Conservation (phyloP, 2,797 vertebrate species). For the Pempheris klunzingeri region DNA sequence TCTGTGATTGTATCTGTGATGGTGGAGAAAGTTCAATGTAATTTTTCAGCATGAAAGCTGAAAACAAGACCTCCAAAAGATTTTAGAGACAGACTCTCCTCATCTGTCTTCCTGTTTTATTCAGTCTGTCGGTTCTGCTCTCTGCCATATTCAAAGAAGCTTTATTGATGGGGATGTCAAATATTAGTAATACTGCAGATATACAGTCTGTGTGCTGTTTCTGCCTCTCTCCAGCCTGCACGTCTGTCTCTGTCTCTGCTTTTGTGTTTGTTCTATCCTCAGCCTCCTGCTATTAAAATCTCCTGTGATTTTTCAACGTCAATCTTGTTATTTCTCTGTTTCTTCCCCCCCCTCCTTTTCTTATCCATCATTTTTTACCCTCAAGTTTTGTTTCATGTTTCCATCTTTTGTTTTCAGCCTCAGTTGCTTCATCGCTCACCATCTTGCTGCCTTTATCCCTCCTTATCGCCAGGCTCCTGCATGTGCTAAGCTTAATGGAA, state of each 20-base stretch:
- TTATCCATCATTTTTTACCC: background rate
- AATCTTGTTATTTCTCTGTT: slow-evolving; percentile 14
- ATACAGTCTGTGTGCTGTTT: background rate
- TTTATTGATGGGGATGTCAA: slow-evolving; percentile 16
- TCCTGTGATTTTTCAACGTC: slow-evolving; percentile 10
- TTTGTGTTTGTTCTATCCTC: slow-evolving; percentile 1
- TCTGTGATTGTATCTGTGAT: background rate
- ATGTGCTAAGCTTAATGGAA: slow-evolving; percentile 31
- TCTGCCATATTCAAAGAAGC: background rate
- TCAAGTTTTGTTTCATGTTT: slow-evolving; percentile 26
- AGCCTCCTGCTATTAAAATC: slow-evolving; percentile 17
- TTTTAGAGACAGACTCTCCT: background rate
- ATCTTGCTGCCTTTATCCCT: background rate
- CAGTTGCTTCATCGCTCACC: slow-evolving; percentile 15
- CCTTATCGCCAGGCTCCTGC: slow-evolving; percentile 9
- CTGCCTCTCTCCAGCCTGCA: slow-evolving; percentile 5
- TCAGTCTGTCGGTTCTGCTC: slow-evolving; percentile 1
- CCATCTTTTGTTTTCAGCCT: slow-evolving; percentile 41
- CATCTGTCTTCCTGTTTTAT: slow-evolving; percentile 12
- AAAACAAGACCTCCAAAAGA: slow-evolving; percentile 3
- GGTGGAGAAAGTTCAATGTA: background rate
- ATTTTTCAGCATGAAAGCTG: background rate
- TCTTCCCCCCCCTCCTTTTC: background rate
- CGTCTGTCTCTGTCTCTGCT: background rate
- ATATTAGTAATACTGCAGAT: slow-evolving; percentile 8